Percentiles rank a stretch among this genome's conserved stretches.
Evolutionary conservation across 2,113 vertebrate species (phyloP).

Genomic region (Seriola quinqueradiata): DNA sequence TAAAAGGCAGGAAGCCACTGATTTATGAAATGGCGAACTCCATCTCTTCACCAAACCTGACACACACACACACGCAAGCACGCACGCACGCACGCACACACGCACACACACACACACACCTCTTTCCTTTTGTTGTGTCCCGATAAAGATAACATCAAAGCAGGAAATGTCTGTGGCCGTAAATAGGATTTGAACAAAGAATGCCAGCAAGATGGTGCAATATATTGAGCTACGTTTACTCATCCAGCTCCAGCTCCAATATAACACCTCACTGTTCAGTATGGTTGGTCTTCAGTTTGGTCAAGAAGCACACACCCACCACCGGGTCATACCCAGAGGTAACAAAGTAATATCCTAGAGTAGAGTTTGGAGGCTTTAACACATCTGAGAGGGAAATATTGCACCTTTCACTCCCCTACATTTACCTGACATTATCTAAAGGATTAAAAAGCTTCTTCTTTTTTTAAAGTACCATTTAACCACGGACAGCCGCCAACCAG

Average conservation of each 20-base stretch:
- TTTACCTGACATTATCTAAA: neutral
- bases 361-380: neutral
- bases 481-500: neutral
- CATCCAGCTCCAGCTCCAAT: neutral
- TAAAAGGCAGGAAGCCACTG: too few species aligned
- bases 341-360: neutral
- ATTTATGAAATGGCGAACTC: neutral
- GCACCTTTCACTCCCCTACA: too few species aligned
- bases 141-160: conserved; percentile 19
- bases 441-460: neutral
- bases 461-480: neutral
- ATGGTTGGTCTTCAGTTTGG: too few species aligned
- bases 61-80: neutral
- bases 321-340: too few species aligned
- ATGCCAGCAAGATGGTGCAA: neutral
- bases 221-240: conserved; percentile 2
- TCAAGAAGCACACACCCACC: neutral
- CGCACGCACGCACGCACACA: too few species aligned
- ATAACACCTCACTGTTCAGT: neutral
- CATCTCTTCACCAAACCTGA: neutral
- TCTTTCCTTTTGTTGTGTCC: neutral
- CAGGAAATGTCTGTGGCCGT: neutral
- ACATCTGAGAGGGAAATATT: neutral
- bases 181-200: conserved; percentile 12
- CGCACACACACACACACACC: neutral